These are phyloP conservation scores for Tipula lateralis DNA, from an alignment of 2,888 invertebrate species.

Conservation along the genomic window DNA sequence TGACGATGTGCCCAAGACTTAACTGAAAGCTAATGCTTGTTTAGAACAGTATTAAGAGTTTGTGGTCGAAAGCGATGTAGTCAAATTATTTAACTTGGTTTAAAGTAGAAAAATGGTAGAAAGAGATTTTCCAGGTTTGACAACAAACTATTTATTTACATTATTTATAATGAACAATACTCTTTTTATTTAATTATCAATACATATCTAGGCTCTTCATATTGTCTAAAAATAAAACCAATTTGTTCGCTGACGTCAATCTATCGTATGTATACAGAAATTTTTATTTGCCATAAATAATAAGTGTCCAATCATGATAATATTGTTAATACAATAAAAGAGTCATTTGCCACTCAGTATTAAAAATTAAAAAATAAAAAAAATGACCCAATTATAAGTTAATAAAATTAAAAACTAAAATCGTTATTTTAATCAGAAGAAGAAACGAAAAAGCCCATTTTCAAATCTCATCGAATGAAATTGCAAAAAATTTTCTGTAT, in stretches of 20 bases:
- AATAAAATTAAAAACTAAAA: background rate
- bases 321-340: background rate
- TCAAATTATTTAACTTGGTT: no score
- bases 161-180: no score
- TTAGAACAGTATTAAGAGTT: no score
- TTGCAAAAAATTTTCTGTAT: background rate
- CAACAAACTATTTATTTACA: no score
- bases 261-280: background rate
- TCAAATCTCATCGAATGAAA: background rate
- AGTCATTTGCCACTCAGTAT: background rate
- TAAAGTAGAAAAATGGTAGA: no score
- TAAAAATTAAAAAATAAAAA: background rate
- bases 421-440: background rate
- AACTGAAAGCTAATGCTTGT: no score
- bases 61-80: no score
- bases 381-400: background rate
- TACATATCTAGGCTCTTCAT: no score
- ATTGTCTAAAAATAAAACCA: no score
- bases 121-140: no score
- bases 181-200: no score
- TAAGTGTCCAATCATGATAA: background rate
- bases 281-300: background rate
- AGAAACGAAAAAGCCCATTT: background rate
- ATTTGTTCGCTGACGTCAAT: background rate
- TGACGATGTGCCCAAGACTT: no score